Base-by-base conservation (phyloP, 92 coral and sea anemone genomes). In the Anthopleura xanthogrammica region DNA sequence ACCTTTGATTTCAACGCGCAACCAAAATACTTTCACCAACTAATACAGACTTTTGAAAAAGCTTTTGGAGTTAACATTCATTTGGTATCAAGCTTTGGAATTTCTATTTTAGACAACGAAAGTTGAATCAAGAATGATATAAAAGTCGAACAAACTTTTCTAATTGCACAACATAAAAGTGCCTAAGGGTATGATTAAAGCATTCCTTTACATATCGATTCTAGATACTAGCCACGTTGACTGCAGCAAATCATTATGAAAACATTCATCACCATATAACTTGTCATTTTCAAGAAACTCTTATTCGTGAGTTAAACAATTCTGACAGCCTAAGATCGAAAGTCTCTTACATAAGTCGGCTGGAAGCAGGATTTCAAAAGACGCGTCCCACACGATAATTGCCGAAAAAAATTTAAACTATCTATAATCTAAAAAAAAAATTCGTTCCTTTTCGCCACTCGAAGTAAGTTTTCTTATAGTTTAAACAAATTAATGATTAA, bases 161-260 rank as follows among this genome's bases (percentile, higher is more conserved):
- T 29, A 62, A 80, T 52, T 62, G 57, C 23, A 60, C 70, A 79
- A 41, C 36, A 42, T 0, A 41, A 80, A 80, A 80, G 10, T 70
- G 84, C 84, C 84, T 24, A 11, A 70, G 84, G 84, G 57, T 42
- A 70, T 12, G 17, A 29, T 29, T 36, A 23, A 13, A 11, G 74
- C 77, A 81, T 81, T 81, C 84, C 84, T 68, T 81, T 43, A 81
- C 84, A 70, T 70, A 80, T 36, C 77, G 48, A 23, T 16, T 20
- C 17, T 23, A 52, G 58, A n/a, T 50, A 46, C 41, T 24, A 46
- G 84, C 43, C 84, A 43, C 52, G 60, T 48, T 70, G 77, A 43
- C 77, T 54, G 14, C 58, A 6, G 2, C 84, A n/a, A 13, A 55
- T 22, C 24, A 76, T 65, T 23, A 23, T 65, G 1, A 29, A 29